Evolutionary conservation across 2,888 invertebrate species (phyloP).

Genomic region (Drosophila helvetica): DNA sequence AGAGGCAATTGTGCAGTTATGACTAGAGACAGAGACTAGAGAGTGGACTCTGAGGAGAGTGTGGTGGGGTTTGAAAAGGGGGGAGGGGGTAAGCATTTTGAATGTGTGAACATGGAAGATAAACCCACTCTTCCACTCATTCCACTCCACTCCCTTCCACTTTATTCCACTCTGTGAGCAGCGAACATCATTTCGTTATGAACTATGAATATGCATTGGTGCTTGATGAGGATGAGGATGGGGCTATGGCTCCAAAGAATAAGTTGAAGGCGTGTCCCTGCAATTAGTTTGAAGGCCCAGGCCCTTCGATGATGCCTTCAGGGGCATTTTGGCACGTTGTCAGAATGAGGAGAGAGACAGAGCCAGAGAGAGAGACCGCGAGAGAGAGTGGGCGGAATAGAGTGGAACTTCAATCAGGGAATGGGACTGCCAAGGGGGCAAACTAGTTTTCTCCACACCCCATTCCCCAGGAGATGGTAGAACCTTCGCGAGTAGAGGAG

Average conservation of each 20-base stretch:
- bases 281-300: conserved; percentile 32
- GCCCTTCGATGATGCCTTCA: conserved; percentile 34
- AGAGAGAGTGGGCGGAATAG: background rate
- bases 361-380: background rate
- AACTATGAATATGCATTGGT: conserved; percentile 71
- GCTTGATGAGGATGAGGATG: conserved; percentile 51
- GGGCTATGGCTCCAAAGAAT: background rate
- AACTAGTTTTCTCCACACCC: conserved; percentile 62
- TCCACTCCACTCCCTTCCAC: conserved; percentile 10
- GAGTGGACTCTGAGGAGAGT: background rate
- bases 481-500: conserved; percentile 9
- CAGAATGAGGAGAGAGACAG: conserved; percentile 15
- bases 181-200: conserved; percentile 13
- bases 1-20: conserved; percentile 72
- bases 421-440: conserved; percentile 10
- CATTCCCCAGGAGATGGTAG: conserved; percentile 16
- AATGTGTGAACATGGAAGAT: conserved; percentile 63
- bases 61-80: too few species aligned
- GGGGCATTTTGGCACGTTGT: conserved; percentile 58
- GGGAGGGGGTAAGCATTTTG: background rate
- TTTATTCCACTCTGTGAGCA: background rate
- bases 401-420: conserved; percentile 57
- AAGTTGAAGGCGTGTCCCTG: conserved; percentile 39
- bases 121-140: conserved; percentile 13
- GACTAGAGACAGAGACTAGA: conserved; percentile 5